phyloP scores from a whole-genome alignment of 2,797 vertebrate genomes.

The Anisognathus igniventris region DNA sequence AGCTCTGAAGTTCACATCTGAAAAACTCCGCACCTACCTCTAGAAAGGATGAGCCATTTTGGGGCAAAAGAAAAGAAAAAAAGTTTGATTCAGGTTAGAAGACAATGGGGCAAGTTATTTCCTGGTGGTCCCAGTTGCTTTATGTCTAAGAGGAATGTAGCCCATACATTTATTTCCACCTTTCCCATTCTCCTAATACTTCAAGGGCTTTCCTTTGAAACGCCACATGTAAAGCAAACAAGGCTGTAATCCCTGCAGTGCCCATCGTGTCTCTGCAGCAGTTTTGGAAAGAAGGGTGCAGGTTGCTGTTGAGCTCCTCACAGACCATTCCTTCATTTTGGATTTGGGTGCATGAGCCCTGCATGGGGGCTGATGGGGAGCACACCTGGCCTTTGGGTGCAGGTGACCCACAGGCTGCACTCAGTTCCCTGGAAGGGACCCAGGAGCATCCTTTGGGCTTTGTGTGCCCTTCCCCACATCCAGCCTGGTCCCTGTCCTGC shows the following conservation, averaged over 20 bases:
- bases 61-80: rapidly evolving
- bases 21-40: neutral
- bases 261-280: neutral
- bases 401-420: neutral
- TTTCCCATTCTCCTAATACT: neutral
- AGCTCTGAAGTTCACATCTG: neutral
- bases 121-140: neutral
- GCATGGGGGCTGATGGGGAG: rapidly evolving
- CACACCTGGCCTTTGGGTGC: neutral
- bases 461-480: neutral
- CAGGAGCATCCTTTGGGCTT: neutral
- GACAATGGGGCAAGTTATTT: neutral
- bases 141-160: neutral
- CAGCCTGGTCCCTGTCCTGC: neutral
- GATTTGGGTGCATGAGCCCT: neutral
- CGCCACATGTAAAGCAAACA: neutral
- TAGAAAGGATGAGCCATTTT: neutral
- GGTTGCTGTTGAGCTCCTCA: neutral
- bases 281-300: neutral
- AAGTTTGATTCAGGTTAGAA: neutral
- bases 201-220: neutral
- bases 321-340: neutral
- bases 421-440: neutral
- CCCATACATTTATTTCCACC: neutral
- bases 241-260: neutral